Percentiles rank a stretch among this genome's conserved stretches.
Conservation (phyloP, 1,140 invertebrate genomes). For the Drosophila suzukii region DNA sequence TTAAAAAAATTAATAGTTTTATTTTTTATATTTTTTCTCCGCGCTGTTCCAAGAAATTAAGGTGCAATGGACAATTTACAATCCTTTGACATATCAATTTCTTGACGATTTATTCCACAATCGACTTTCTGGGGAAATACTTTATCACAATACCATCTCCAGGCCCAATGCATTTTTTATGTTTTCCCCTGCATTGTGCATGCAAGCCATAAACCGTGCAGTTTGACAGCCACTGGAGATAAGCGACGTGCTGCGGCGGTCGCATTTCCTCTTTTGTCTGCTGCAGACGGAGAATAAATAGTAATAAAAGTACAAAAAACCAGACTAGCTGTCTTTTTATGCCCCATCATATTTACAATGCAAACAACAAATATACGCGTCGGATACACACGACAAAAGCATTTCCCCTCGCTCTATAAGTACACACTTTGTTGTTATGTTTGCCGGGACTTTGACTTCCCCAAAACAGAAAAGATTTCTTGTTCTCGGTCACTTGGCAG, state of each 20-base stretch:
- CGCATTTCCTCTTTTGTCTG: conserved; percentile 49
- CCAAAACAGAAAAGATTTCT: conserved; percentile 48
- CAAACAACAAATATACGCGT: conserved; percentile 41
- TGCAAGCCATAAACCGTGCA: conserved; percentile 59
- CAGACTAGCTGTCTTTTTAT: conserved; percentile 49
- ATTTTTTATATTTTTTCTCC: too few relatives aligned
- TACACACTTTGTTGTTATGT: conserved; percentile 22
- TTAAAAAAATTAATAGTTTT: background rate
- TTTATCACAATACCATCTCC: conserved; percentile 25
- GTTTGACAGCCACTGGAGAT: conserved; percentile 62
- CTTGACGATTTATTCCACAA: conserved; percentile 11
- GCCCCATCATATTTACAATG: conserved; percentile 49
- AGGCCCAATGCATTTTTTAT: conserved; percentile 11
- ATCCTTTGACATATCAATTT: conserved; percentile 23
- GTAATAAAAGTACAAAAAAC: conserved; percentile 52
- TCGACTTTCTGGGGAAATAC: conserved; percentile 21
- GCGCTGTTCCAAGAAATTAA: background rate
- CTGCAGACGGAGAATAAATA: conserved; percentile 39
- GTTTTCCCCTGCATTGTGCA: conserved; percentile 33
- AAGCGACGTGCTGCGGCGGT: conserved; percentile 48
- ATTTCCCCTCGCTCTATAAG: conserved; percentile 9
- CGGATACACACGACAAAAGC: conserved; percentile 45
- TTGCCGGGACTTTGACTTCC: conserved; percentile 40
- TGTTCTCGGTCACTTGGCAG: conserved; percentile 34
- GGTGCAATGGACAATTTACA: background rate